Evolutionary conservation across 2,113 vertebrate genomes (phyloP), one percentile per base, ranked within the genome.

Genomic region (Xenus cinereus): DNA sequence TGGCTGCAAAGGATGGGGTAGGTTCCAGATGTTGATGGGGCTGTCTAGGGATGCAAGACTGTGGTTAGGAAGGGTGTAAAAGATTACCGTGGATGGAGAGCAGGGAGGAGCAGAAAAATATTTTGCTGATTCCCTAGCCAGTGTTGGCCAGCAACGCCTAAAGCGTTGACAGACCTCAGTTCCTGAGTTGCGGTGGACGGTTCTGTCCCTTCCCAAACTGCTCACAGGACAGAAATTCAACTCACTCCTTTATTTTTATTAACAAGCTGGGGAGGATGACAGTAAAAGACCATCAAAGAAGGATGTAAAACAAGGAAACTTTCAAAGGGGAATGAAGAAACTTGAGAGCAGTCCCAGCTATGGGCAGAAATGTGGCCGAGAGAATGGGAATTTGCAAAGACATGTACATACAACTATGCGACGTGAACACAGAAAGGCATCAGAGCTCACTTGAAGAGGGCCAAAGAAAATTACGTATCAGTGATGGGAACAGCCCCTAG

Each of bases 121-220:
- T 84, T 97, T 95, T 95, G 87, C 89, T 91, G 74, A 87, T 87
- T 96, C 71, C 10, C 5, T 84, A 75, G 62, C 23, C 20, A 57
- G 62, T 73, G 62, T 66, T 91, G 84, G 76, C 69, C 86, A 89
- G 86, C 91, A 93, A 87, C 0, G 4, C 66, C 81, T 79, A 6
- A 71, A 82, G 33, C 84, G 84, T 79, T 97, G 91, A 95, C 84
- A 95, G 89, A 89, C 62, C 64, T 89, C 87, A 87, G 62, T 89
- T 93, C 57, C 89, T 64, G 74, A 85, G 84, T 48, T 82, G 84
- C 82, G 76, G 80, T 72, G 60, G 91, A 82, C 89, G 48, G 48
- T 45, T 92, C 77, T 92, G 51, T 66, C 77, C 32, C 48, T 79
- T 85, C 87, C 66, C 2, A 2, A 53, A 75, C 73, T 90, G 68